Evolutionary conservation across 2,113 vertebrate species (phyloP).

Genomic region (Callocephalon fimbriatum): DNA sequence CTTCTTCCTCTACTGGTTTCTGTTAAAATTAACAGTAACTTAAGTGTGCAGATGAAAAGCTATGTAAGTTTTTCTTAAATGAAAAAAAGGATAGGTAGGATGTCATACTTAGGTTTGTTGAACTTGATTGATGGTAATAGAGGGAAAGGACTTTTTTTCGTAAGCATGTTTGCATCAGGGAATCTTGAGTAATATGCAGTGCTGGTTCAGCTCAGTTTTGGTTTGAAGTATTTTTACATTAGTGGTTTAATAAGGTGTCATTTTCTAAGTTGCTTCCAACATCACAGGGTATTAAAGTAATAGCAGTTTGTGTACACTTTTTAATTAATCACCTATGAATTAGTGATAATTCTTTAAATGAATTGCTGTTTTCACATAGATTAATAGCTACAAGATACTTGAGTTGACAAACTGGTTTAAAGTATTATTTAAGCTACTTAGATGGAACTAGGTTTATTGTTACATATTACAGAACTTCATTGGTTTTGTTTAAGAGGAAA

Average conservation of each 20-base stretch:
- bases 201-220: background rate
- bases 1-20: background rate
- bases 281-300: background rate
- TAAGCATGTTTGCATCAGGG: background rate
- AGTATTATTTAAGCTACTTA: background rate
- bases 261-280: background rate
- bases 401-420: background rate
- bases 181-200: background rate
- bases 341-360: background rate
- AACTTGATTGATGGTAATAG: background rate
- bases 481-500: background rate
- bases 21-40: background rate
- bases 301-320: background rate
- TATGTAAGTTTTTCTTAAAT: background rate
- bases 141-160: background rate
- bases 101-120: background rate
- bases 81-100: background rate
- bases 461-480: background rate
- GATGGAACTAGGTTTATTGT: background rate
- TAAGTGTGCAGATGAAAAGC: background rate
- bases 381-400: background rate
- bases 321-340: background rate
- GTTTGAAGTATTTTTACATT: background rate
- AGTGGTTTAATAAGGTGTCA: background rate
- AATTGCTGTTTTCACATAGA: background rate